Percentiles rank a stretch among this genome's conserved stretches.
These are phyloP conservation scores for Loris lydekkerianus DNA, from an alignment of 2,797 vertebrate genomes.

Conservation along the genomic window DNA sequence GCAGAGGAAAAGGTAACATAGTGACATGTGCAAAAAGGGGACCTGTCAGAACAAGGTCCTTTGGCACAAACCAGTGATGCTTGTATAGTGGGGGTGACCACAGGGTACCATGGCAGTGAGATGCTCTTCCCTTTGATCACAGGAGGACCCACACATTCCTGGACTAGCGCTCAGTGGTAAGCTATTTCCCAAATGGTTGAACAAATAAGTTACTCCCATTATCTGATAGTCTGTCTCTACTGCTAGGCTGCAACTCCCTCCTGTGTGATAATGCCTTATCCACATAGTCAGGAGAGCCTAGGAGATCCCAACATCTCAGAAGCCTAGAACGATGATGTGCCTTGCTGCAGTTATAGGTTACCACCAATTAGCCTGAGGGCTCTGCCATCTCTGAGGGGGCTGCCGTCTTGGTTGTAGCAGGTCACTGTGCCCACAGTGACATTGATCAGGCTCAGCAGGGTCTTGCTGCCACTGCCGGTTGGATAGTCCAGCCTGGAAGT, in stretches of 20 bases:
- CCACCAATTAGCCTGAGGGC: rapidly evolving
- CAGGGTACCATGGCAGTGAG: background rate
- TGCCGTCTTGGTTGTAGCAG: background rate
- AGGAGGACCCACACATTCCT: rapidly evolving
- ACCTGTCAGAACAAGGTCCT: background rate
- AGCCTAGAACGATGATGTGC: background rate
- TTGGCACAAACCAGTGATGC: background rate
- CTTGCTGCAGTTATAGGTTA: background rate
- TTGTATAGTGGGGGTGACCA: rapidly evolving
- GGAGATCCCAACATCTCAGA: background rate
- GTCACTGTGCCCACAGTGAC: rapidly evolving
- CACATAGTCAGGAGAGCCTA: background rate
- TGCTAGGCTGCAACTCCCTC: background rate
- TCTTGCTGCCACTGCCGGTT: background rate
- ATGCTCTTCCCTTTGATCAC: background rate
- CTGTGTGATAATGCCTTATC: background rate
- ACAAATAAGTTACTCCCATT: background rate
- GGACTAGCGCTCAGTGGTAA: background rate
- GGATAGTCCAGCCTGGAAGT: background rate
- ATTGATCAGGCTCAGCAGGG: background rate
- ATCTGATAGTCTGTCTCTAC: background rate
- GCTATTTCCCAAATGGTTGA: background rate
- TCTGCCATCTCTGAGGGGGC: background rate
- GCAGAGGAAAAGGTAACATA: background rate
- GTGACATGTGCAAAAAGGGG: rapidly evolving